Base-by-base conservation (phyloP, 2,797 vertebrate genomes). In the Pseudotriccus pelzelni region DNA sequence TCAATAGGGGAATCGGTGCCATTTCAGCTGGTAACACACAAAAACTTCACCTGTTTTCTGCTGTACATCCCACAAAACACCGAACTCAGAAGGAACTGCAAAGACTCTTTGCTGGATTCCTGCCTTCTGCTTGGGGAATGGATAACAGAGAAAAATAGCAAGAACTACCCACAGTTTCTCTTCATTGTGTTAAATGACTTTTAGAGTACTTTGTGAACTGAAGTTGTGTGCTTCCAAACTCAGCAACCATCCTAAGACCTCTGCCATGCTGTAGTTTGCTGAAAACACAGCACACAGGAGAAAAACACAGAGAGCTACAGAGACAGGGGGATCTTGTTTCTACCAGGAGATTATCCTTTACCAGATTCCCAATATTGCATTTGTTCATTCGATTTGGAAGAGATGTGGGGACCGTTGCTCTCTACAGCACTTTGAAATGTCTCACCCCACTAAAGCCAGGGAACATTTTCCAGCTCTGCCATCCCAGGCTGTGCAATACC, bases 1-100 rank as follows among this genome's bases (percentile, higher is more conserved):
- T 37, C 13, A 6, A 0, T 15, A 41, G 37, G 20, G 39, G 17
- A 56, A 62, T 10, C 0, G 0, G 32, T 20, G 25, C 49, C 3
- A 62, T 49, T 83, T 76, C n/a, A 72, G 13, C 25, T 30, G 19
- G n/a, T 34, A 68, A 44, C n/a, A 41, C 12, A 21, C 10, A 68
- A 37, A 34, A 66, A 37, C 9, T 60, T 84, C 34, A 30, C 23
- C 41, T 12, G 28, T 79, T 70, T 82, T n/a, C 88, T 49, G 49
- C 59, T 49, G 39, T 59, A 24, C 17, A 19, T 70, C 36, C 23
- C 25, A 55, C 7, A 59, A 55, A 10, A 53, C 10, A 67, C 4
- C 62, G 47, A 72, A 53, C 30, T 74, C 32, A 15, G 50, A 78
- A 63, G 11, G 36, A 94, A 32, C 18, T 52, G 28, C 30, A 67